Conservation (phyloP, 2,797 vertebrate genomes). For the Manis javanica region DNA sequence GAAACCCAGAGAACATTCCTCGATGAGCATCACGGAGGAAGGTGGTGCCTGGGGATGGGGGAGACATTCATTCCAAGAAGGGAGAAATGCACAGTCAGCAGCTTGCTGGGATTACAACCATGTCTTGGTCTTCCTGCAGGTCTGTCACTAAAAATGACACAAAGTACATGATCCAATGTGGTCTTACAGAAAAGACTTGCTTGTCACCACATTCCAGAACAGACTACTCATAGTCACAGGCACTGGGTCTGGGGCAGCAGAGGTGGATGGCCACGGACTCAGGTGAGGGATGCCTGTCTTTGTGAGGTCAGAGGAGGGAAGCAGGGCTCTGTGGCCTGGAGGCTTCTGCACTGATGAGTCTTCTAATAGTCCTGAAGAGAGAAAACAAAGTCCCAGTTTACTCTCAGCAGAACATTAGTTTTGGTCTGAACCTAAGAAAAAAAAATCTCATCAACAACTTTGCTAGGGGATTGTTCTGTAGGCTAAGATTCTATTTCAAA, state of each 20-base stretch:
- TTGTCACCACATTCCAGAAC: conserved; percentile 73
- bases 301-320: conserved; percentile 76
- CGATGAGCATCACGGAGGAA: conserved; percentile 43
- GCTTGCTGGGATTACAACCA: conserved; percentile 52
- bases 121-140: conserved; percentile 69
- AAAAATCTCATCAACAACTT: conserved; percentile 24
- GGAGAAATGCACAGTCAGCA: conserved; percentile 78
- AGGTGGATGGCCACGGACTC: conserved; percentile 72
- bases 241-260: conserved; percentile 77
- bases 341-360: conserved; percentile 80
- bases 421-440: not conserved
- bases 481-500: not conserved
- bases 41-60: conserved; percentile 37
- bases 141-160: conserved; percentile 78
- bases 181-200: conserved; percentile 67
- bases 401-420: not conserved
- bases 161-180: conserved; percentile 60
- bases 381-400: conserved; percentile 63
- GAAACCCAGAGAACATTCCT: conserved; percentile 67
- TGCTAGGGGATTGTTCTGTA: not conserved
- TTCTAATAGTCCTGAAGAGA: conserved; percentile 88
- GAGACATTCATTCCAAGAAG: conserved; percentile 61
- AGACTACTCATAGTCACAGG: conserved; percentile 78
- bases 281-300: conserved; percentile 69
- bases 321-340: conserved; percentile 80